phyloP scores from a whole-genome alignment of 1,140 invertebrate species.

The Drosophila teissieri region DNA sequence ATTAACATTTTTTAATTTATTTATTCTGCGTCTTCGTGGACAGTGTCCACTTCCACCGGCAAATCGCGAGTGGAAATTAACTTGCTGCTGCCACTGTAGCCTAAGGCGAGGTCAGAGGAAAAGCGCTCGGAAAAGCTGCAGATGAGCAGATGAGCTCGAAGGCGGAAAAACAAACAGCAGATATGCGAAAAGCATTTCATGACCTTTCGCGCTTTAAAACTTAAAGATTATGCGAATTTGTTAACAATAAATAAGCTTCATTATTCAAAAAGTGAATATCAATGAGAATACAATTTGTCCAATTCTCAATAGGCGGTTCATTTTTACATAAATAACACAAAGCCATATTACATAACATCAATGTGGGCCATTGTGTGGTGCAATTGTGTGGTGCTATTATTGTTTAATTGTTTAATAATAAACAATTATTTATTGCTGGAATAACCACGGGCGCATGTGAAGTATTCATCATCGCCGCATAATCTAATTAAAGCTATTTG shows the following conservation, averaged over 20 bases:
- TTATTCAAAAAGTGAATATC: neutral
- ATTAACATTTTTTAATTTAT: conserved; percentile 75
- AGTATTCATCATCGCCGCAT: neutral
- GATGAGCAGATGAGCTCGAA: conserved; percentile 21
- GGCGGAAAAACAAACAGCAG: conserved; percentile 10
- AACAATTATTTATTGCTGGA: conserved; percentile 1
- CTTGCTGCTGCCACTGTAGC: conserved; percentile 29
- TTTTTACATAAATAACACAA: conserved; percentile 1
- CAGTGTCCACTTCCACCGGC: conserved; percentile 47
- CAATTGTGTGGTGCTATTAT: neutral
- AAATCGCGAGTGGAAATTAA: conserved; percentile 42
- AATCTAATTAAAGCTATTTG: neutral
- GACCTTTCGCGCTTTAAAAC: neutral
- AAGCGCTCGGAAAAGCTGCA: conserved; percentile 9
- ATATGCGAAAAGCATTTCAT: conserved; percentile 1
- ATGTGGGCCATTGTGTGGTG: neutral
- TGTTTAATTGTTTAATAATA: conserved; percentile 2
- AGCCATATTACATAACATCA: neutral
- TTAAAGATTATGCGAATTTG: neutral
- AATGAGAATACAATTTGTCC: neutral
- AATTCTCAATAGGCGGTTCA: neutral
- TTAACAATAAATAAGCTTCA: neutral
- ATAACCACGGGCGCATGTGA: neutral
- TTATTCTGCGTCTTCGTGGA: conserved; percentile 35
- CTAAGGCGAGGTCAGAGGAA: conserved; percentile 30